Conservation (phyloP, 30 jellyfish, hydroid and myxozoan species). For the Hydractinia echinata region DNA sequence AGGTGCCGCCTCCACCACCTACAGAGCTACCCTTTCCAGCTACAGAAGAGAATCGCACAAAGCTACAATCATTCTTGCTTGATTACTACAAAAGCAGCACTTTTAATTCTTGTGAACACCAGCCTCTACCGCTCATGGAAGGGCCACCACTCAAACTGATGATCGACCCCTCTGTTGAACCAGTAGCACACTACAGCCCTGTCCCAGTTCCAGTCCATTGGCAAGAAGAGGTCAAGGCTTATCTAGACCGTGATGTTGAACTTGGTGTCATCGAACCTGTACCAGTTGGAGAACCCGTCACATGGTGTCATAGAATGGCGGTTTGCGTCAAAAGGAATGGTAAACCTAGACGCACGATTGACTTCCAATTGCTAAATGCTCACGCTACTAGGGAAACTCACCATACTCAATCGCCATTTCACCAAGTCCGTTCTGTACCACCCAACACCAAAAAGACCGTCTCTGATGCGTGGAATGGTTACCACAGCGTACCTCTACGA, state of each 20-base stretch:
- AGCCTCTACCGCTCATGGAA: conserved; percentile 28
- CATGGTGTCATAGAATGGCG: conserved; percentile 39
- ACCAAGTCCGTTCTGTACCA: conserved; percentile 12
- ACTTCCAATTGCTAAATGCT: conserved; percentile 27
- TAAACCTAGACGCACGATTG: conserved; percentile 33
- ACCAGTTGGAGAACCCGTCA: conserved; percentile 32
- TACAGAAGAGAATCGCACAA: conserved; percentile 15
- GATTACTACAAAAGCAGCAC: conserved; percentile 20
- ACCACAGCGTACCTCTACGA: too few relatives aligned
- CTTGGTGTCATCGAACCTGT: conserved; percentile 42
- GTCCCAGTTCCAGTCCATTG: conserved; percentile 38
- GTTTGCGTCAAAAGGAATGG: conserved; percentile 25
- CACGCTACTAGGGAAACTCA: conserved; percentile 36
- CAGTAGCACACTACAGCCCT: conserved; percentile 33
- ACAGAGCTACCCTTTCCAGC: conserved; percentile 20
- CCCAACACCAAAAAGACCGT: background rate
- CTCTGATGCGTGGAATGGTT: conserved; percentile 10
- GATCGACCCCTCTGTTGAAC: conserved; percentile 1
- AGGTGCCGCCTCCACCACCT: conserved; percentile 12
- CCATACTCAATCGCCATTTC: conserved; percentile 32
- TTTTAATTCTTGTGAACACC: conserved; percentile 29
- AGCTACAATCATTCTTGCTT: conserved; percentile 17
- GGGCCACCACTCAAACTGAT: background rate
- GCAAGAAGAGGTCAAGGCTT: conserved; percentile 37
- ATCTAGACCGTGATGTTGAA: conserved; percentile 40